Base-by-base conservation (phyloP, 2,888 invertebrate genomes). In the Sipunculus nudus region DNA sequence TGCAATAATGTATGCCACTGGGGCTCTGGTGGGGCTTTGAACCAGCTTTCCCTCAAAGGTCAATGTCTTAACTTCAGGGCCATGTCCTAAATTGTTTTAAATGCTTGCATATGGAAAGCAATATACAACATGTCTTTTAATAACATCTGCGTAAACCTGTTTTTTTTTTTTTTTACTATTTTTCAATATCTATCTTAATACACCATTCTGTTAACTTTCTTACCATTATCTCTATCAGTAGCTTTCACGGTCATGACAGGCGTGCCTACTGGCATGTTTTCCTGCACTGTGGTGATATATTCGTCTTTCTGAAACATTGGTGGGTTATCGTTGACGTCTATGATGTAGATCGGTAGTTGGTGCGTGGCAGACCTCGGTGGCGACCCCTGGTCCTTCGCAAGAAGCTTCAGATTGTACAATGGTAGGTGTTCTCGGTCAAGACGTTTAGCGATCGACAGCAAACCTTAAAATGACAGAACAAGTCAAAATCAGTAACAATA, bases 291-390 rank as follows among this genome's bases (percentile, higher is more conserved):
- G 0, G 95, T 96, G 21, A 88, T 87, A 43, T 84, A 86, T 2
- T 85, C 66, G 6, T 75, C 60, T 45, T 92, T 89, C 4, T 92
- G 89, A 84, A 96, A 96, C 63, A 87, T 86, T 0, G 96, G 97
- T 6, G 89, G 86, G 79, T 96, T 96, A 83, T 97, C 96, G 81
- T 97, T 97, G 61, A 90, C 89, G 43, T 81, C 79, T 5, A 71
- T 61, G 1, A 82, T 72, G n/a, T 66, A 48, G 31, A 78, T 69
- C 16, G 61, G 61, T 19, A 79, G 58, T 16, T 53, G 45, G 21
- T 69, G 38, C 13, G 13, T 16, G 38, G 38, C 13, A 38, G n/a
- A 16, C n/a, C n/a, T 13, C n/a, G 13, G 13, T 38, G 38, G 38
- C 13, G 38, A 16, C n/a, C 38, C 38, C n/a, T n/a, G 13, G 38